Evolutionary conservation across 2,888 invertebrate genomes (phyloP).

Genomic region (Cancer borealis): DNA sequence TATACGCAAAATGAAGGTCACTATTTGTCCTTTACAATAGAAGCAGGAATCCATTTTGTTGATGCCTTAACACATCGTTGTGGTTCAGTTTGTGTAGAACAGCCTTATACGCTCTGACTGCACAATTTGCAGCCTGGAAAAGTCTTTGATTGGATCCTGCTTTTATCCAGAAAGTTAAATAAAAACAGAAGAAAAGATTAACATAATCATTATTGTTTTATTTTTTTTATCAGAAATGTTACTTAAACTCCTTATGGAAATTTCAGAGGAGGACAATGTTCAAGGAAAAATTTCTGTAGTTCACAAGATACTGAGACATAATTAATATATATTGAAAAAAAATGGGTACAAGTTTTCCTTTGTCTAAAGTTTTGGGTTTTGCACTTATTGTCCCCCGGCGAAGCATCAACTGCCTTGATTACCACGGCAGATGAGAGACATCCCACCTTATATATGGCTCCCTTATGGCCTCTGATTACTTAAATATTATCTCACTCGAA

Average conservation of each 20-base stretch:
- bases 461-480: slow-evolving; percentile 42
- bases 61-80: not conserved
- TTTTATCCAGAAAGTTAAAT: not conserved
- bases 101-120: not conserved
- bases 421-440: slow-evolving; percentile 30
- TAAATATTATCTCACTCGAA: slow-evolving; percentile 24
- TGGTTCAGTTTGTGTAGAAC: not conserved
- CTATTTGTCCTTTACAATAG: not conserved
- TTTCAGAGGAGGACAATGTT: not conserved
- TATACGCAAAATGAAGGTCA: not conserved
- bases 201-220: not conserved
- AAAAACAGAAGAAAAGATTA: not conserved
- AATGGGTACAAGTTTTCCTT: not conserved
- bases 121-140: not conserved
- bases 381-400: not conserved
- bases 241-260: not conserved
- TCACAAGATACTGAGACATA: not conserved
- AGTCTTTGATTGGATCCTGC: not conserved
- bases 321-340: not conserved
- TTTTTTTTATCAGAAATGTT: not conserved
- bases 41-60: not conserved
- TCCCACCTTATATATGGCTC: slow-evolving; percentile 48
- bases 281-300: not conserved
- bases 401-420: slow-evolving; percentile 14
- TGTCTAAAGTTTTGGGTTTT: not conserved